These are phyloP conservation scores for Cordilura impudica DNA, from an alignment of 2,888 invertebrate genomes.

Conservation along the genomic window DNA sequence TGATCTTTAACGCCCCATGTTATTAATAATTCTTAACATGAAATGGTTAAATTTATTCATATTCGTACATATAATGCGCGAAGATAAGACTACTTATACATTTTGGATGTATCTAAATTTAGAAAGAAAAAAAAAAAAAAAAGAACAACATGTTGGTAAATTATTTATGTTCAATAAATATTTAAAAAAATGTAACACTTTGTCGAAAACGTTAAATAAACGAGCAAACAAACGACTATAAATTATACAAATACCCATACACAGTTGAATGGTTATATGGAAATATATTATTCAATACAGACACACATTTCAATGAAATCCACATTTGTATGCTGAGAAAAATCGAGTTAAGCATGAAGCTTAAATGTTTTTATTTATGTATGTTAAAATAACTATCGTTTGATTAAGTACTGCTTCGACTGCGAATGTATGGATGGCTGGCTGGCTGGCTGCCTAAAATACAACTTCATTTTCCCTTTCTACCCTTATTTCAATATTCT, in stretches of 20 bases:
- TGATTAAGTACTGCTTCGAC: conserved; percentile 22
- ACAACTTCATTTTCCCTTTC: too few species aligned
- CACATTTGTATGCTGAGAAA: background rate
- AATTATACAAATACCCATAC: background rate
- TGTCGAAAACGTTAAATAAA: conserved; percentile 33
- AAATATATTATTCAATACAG: conserved; percentile 6
- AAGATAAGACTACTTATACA: too few species aligned
- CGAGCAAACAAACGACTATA: conserved; percentile 10
- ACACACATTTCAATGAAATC: background rate
- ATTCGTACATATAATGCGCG: background rate
- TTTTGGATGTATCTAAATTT: too few species aligned
- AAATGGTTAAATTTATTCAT: conserved; percentile 5
- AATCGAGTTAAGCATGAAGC: conserved; percentile 1
- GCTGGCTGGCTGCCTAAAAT: background rate
- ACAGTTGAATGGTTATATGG: background rate
- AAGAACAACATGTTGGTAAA: conserved; percentile 11
- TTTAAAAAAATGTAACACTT: conserved; percentile 22
- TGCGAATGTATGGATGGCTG: background rate
- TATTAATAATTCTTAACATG: conserved; percentile 8
- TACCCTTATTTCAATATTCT: background rate
- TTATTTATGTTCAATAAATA: conserved; percentile 18
- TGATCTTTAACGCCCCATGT: conserved; percentile 20
- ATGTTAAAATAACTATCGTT: conserved; percentile 12
- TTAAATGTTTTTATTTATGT: conserved; percentile 25
- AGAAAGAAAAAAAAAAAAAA: background rate